Evolutionary conservation across 2,113 vertebrate genomes (phyloP), one percentile per base, ranked within the genome.

Genomic region (Chionis minor): DNA sequence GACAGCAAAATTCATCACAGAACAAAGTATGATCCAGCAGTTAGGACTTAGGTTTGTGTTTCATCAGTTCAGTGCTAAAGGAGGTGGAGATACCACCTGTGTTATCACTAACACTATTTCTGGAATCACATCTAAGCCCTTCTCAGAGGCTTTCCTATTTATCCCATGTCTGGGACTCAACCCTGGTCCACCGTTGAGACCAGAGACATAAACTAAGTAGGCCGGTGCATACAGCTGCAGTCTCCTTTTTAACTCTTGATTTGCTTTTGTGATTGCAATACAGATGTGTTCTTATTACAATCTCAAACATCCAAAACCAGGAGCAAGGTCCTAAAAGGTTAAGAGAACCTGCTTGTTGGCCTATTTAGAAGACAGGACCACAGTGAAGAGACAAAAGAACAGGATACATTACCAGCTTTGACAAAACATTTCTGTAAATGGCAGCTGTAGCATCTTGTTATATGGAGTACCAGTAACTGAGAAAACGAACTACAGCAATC

Each of bases 311-410:
- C 55, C 66, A 47, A 81, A 80, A 55, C 6, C 38, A 81, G 26
- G 28, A 95, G 66, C 18, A 32, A 85, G 30, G 72, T 88, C 51
- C 56, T 81, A 49, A 83, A 92, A 88, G 42, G 67, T 83, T 55
- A 86, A 88, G 67, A 72, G 70, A 93, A 73, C 4, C 54, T 83
- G 23, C 47, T 6, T 52, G 9, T 40, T 88, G 66, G 54, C 56
- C 67, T 90, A 6, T 44, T 65, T 87, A 38, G 38, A 83, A 77
- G 51, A 73, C 95, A 77, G 27, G 14, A 81, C 51, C 55, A 55
- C 26, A 51, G 62, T 15, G 32, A 79, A 65, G 35, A 67, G 55
- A 42, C 19, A 33, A 32, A 73, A 83, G 33, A 87, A 77, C 38
- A 67, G 63, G 93, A 62, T 33, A 91, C n/a, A 42, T 33, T 32